Base-by-base conservation (phyloP, 2,113 vertebrate genomes). In the Hemibates koningsi region DNA sequence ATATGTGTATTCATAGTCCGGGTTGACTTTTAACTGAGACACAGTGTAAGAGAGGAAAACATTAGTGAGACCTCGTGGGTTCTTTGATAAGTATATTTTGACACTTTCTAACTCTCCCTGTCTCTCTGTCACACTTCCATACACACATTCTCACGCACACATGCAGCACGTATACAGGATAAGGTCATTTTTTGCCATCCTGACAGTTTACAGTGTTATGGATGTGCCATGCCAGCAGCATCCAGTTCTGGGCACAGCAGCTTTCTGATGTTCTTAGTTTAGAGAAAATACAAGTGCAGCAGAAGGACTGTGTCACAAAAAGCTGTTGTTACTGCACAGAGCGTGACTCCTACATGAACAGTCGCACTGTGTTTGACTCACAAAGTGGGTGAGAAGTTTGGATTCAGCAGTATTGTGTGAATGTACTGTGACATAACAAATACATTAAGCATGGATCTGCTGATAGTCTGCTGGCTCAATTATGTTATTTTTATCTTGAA, bases 61-160 rank as follows among this genome's bases (percentile, higher is more conserved):
- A 84, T 52, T 68, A 48, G 76, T 66, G 61, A 85, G 54, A 84
- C 63, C 90, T 90, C 52, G 54, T 86, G 86, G 85, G 78, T 2
- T 87, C 56, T 87, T 84, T 93, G 90, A 94, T 89, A 82, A 92
- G 92, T 88, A 78, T 89, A 59, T 92, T 91, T 88, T 93, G 93
- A 91, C 90, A 81, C 82, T 54, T 83, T 84, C 78, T 84, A 53
- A 87, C 43, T 73, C 34, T 10, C 59, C 63, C 81, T 24, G 38
- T 52, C 27, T 43, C 59, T 10, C n/a, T 50, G 36, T 41, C 66
- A 45, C 38, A 71, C 66, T 19, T 63, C n/a, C 36, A 4, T 45
- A 54, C 71, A 43, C 82, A 56, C 53, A 63, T 68, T 52, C 66
- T 82, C 24, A 17, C 66, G 84, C 53, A 85, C 83, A 84, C 68